Evolutionary conservation across 2,797 vertebrate genomes (phyloP), one percentile per base, ranked within the genome.

Genomic region (Chloroceryle amazona): DNA sequence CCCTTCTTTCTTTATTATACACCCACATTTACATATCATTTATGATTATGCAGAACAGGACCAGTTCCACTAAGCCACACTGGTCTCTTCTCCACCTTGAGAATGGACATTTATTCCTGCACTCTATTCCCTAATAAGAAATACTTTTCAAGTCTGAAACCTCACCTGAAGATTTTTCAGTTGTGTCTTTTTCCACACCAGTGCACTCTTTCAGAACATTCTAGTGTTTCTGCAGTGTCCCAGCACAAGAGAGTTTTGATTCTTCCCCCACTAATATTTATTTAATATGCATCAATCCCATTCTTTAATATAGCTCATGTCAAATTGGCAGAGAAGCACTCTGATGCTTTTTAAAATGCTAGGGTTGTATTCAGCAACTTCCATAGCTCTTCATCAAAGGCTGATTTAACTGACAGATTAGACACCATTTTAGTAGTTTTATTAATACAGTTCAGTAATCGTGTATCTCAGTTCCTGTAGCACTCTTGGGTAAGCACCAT

Each of bases 341-440:
- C 23, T 57, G 9, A 37, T 0, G 1, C 5, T 41, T 86, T 71
- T 89, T 33, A 19, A 58, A 87, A 86, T 23, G 16, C 33, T 28
- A 25, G 5, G 13, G 15, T 29, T 66, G 21, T 52, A 49, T 73
- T 61, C 8, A 3, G 54, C 74, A 81, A 6, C 15, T 79, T 92
- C n/a, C 35, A 73, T 22, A 93, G 21, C 51, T 28, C 62, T 89
- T 37, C 26, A 70, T 63, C 60, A 81, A 90, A 79, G 66, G 26
- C 74, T 58, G 62, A 92, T 61, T 58, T 86, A 92, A 81, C 25
- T 16, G 10, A 72, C 81, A 89, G 89, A 92, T 89, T 47, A 93
- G 66, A 72, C 28, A 72, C 23, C 6, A 9, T 39, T 92, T 89
- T 73, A 86, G 86, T n/a, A 92, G 62, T 41, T 86, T 72, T 71